phyloP scores from a whole-genome alignment of 2,113 vertebrate genomes.

The Rhinopomastus cyanomelas region DNA sequence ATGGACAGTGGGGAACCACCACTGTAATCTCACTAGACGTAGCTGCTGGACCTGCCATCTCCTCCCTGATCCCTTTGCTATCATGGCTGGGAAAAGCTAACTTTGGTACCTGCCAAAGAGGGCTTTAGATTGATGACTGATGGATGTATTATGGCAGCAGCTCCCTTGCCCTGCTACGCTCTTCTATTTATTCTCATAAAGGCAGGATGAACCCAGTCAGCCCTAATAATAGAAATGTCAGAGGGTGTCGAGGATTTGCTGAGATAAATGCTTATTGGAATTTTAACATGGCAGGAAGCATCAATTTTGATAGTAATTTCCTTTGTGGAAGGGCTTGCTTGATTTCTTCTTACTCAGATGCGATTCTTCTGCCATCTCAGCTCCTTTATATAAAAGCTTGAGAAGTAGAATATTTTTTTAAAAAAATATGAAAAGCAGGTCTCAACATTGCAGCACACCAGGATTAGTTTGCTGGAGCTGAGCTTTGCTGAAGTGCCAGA shows the following conservation, averaged over 20 bases:
- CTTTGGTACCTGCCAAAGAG: background rate
- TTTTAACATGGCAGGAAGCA: constrained; percentile 34
- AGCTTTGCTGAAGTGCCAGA: background rate
- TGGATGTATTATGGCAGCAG: background rate
- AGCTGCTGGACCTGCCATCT: background rate
- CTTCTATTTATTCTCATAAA: constrained; percentile 27
- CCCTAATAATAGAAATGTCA: constrained; percentile 64
- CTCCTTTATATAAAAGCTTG: background rate
- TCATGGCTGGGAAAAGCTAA: background rate
- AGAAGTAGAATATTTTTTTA: background rate
- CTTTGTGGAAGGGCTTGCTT: constrained; percentile 14
- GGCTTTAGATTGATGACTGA: background rate
- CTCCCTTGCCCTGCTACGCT: background rate
- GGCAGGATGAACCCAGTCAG: constrained; percentile 41
- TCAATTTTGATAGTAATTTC: constrained; percentile 45
- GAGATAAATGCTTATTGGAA: constrained; percentile 55
- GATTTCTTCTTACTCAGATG: constrained; percentile 9
- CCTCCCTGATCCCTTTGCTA: background rate
- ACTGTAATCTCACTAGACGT: rapidly evolving
- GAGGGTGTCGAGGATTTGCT: background rate
- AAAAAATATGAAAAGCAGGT: background rate
- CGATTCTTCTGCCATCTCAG: background rate
- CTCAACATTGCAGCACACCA: background rate
- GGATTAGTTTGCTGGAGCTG: background rate
- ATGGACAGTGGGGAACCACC: background rate